Evolutionary conservation across 2,113 vertebrate genomes (phyloP).

Genomic region (Verasper variegatus): DNA sequence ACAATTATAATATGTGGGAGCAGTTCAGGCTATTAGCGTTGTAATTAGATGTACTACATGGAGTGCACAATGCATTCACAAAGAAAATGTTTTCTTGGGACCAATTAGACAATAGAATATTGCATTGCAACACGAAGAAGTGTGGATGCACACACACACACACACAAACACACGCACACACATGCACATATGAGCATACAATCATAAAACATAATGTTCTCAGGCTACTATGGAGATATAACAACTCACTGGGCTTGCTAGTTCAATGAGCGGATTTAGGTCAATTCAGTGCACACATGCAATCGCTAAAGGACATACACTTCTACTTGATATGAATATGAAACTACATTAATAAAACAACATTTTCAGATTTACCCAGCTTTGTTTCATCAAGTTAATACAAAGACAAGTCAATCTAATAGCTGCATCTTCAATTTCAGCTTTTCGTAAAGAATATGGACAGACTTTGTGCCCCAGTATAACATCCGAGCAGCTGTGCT

Average conservation of each 20-base stretch:
- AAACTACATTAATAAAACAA: slow-evolving; percentile 4
- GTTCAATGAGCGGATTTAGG: slow-evolving; percentile 58
- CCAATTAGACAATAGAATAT: slow-evolving; percentile 5
- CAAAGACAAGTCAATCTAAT: background rate
- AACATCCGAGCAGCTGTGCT: slow-evolving; percentile 14
- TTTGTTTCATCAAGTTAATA: background rate
- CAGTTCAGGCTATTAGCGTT: slow-evolving; percentile 25
- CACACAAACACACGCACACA: no score
- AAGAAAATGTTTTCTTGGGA: slow-evolving; percentile 23
- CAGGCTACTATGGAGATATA: slow-evolving; percentile 22
- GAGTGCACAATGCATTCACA: slow-evolving; percentile 6
- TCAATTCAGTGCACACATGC: slow-evolving; percentile 44
- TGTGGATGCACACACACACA: background rate
- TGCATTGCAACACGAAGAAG: background rate
- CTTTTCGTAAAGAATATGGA: background rate
- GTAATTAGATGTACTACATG: slow-evolving; percentile 44
- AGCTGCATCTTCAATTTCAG: background rate
- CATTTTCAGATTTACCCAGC: background rate
- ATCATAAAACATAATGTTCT: slow-evolving; percentile 35
- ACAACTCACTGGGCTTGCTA: slow-evolving; percentile 19
- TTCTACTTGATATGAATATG: slow-evolving; percentile 22
- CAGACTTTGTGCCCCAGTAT: slow-evolving; percentile 6
- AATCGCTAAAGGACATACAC: slow-evolving; percentile 23
- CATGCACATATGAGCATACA: background rate
- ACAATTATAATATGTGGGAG: slow-evolving; percentile 30